phyloP scores from a whole-genome alignment of 2,113 vertebrate genomes.

The Oncorhynchus kisutch region DNA sequence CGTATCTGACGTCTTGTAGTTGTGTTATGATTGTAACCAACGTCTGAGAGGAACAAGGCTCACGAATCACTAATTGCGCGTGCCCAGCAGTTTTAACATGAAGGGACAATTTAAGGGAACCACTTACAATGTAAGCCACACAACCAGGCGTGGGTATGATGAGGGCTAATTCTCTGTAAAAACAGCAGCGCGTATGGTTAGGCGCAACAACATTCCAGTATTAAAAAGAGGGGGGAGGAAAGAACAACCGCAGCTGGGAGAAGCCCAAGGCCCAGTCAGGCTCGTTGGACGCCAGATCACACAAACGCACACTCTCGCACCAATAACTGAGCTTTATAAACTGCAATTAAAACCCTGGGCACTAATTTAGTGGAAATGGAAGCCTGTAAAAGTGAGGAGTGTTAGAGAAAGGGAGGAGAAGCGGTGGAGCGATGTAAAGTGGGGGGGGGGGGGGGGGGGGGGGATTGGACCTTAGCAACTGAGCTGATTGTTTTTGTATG shows the following conservation, averaged over 20 bases:
- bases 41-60: slow-evolving; percentile 6
- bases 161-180: slow-evolving; percentile 77
- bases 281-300: slow-evolving; percentile 64
- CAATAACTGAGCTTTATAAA: slow-evolving; percentile 77
- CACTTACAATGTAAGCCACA: slow-evolving; percentile 64
- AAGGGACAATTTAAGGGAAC: slow-evolving; percentile 65
- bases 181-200: slow-evolving; percentile 68
- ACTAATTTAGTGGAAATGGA: slow-evolving; percentile 80
- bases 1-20: too few relatives aligned
- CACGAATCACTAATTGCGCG: slow-evolving; percentile 45
- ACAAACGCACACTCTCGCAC: slow-evolving; percentile 62
- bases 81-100: slow-evolving; percentile 49
- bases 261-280: slow-evolving; percentile 37
- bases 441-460: neutral
- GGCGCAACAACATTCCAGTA: slow-evolving; percentile 61
- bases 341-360: slow-evolving; percentile 80
- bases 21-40: neutral
- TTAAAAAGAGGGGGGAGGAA: slow-evolving; percentile 34
- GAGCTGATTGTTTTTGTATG: slow-evolving; percentile 7
- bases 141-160: slow-evolving; percentile 53
- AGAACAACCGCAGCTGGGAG: slow-evolving; percentile 63
- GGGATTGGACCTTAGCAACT: slow-evolving; percentile 27
- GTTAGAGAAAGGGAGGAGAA: slow-evolving; percentile 9
- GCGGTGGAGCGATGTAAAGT: slow-evolving; percentile 24
- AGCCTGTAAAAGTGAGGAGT: slow-evolving; percentile 60